Evolutionary conservation across 2,113 vertebrate species (phyloP).

Genomic region (Campylomormyrus tamandua): DNA sequence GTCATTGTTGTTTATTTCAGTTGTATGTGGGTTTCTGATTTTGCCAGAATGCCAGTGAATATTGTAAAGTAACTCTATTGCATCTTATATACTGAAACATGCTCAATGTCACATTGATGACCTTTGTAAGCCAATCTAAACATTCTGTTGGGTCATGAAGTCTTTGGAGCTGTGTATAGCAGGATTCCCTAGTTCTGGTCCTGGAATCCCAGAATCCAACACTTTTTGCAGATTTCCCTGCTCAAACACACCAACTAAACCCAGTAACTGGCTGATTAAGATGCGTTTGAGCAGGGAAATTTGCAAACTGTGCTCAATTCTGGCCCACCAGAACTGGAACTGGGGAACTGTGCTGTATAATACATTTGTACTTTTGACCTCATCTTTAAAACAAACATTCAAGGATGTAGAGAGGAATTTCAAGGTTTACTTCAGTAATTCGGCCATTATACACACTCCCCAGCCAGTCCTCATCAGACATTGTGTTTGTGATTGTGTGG

Average conservation of each 20-base stretch:
- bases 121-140: not conserved
- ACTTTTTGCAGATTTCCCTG: not conserved
- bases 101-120: not conserved
- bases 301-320: not conserved
- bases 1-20: not conserved
- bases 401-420: not conserved
- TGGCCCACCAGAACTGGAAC: not conserved
- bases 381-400: not conserved
- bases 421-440: not conserved
- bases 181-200: not conserved
- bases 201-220: not conserved
- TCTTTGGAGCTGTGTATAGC: not conserved
- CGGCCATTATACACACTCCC: not conserved
- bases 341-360: not conserved
- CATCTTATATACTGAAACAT: not conserved
- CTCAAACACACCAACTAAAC: not conserved
- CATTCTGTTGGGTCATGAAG: not conserved
- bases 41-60: not conserved
- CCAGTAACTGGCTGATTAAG: not conserved
- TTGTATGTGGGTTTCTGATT: not conserved
- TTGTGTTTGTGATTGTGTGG: not conserved
- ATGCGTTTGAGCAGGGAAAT: not conserved
- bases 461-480: not conserved
- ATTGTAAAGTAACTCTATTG: not conserved
- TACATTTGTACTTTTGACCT: not conserved